Conservation (phyloP, 2,888 invertebrate genomes). For the Volucella zonaria region DNA sequence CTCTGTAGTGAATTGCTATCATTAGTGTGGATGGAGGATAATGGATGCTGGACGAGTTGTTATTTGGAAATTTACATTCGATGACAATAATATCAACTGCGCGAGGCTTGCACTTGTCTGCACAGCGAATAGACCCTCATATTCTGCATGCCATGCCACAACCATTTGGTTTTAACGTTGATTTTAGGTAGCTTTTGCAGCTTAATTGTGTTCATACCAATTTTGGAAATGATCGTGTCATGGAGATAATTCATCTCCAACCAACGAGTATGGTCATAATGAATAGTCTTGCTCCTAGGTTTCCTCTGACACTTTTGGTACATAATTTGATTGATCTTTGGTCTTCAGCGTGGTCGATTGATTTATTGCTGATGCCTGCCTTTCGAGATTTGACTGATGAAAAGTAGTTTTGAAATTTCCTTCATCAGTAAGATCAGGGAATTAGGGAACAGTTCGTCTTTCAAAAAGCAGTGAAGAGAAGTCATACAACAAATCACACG, state of each 20-base stretch:
- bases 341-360: conserved; percentile 63
- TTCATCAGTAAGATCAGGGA: no score
- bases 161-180: neutral
- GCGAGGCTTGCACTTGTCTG: conserved; percentile 18
- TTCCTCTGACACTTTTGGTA: conserved; percentile 61
- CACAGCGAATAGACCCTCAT: conserved; percentile 6
- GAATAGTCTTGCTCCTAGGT: conserved; percentile 53
- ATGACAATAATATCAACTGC: conserved; percentile 53
- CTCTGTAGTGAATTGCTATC: neutral
- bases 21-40: conserved; percentile 37
- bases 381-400: neutral
- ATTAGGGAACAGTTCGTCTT: no score
- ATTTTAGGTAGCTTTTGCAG: conserved; percentile 9
- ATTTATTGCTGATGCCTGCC: conserved; percentile 56
- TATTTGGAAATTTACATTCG: conserved; percentile 63
- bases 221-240: conserved; percentile 47
- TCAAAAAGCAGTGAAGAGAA: no score
- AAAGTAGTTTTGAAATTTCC: neutral
- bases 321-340: conserved; percentile 72
- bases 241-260: conserved; percentile 28
- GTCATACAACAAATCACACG: no score
- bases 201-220: conserved; percentile 42
- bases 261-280: conserved; percentile 61
- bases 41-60: conserved; percentile 54
- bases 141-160: conserved; percentile 13